These are phyloP conservation scores for Mizuhopecten yessoensis DNA, from an alignment of 1,140 invertebrate species.

Conservation along the genomic window DNA sequence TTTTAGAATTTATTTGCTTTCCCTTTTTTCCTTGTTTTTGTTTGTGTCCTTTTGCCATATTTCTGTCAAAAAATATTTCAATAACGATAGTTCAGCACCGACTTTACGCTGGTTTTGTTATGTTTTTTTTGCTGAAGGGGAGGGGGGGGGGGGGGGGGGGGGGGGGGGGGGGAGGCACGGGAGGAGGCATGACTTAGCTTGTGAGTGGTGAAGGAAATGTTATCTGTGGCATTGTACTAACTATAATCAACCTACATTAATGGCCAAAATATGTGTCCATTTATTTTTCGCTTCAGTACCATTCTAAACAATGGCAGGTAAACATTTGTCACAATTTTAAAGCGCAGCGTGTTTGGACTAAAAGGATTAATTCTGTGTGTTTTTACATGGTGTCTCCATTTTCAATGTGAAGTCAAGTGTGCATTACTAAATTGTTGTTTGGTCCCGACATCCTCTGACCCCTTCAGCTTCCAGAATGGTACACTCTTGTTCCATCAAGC, in stretches of 20 bases:
- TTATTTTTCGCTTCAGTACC: conserved; percentile 12
- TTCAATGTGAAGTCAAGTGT: neutral
- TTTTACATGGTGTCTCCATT: neutral
- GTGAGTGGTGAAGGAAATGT: neutral
- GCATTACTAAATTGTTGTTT: neutral
- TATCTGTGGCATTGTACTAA: neutral
- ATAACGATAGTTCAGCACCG: neutral
- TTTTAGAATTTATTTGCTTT: neutral
- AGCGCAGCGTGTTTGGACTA: neutral
- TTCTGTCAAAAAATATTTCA: neutral
- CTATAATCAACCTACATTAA: neutral
- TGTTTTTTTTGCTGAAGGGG: too few species aligned
- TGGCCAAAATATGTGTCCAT: neutral
- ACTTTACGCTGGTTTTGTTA: neutral
- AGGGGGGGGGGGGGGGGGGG: too few species aligned
- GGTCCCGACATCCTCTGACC: neutral
- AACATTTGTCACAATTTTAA: neutral
- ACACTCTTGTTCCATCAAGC: neutral
- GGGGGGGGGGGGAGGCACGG: too few species aligned
- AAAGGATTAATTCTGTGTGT: conserved; percentile 8
- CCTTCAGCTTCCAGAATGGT: neutral
- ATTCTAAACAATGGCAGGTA: conserved; percentile 33
- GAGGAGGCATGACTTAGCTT: neutral
- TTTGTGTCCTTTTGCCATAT: neutral
- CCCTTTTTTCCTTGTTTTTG: too few species aligned